phyloP scores from a whole-genome alignment of 2,888 invertebrate genomes.

The Mythimna pallens region DNA sequence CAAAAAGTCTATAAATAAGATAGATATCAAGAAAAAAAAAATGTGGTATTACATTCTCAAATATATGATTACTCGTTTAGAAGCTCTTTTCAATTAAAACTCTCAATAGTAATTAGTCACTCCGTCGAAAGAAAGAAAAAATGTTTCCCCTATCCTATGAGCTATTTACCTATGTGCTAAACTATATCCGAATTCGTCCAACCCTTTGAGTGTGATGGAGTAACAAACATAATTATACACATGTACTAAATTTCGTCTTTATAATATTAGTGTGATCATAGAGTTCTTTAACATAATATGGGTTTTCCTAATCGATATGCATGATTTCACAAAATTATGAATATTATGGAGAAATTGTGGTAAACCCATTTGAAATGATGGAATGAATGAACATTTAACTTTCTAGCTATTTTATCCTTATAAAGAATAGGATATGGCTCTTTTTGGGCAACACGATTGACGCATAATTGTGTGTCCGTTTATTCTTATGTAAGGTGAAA shows the following conservation, averaged over 20 bases:
- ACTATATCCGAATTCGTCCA: too few species aligned
- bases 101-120: too few species aligned
- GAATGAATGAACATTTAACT: conserved; percentile 14
- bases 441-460: conserved; percentile 4
- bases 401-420: conserved; percentile 8
- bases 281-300: not conserved
- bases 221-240: not conserved
- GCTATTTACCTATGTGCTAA: too few species aligned
- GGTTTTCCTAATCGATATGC: not conserved
- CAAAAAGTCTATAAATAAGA: too few species aligned
- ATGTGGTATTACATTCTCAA: too few species aligned
- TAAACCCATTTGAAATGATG: conserved; percentile 3
- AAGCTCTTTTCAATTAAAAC: too few species aligned
- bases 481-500: not conserved
- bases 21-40: too few species aligned
- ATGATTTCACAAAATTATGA: not conserved
- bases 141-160: too few species aligned
- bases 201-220: not conserved
- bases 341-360: not conserved
- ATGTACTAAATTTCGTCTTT: not conserved
- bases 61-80: too few species aligned
- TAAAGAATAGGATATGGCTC: not conserved
- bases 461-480: not conserved
- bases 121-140: too few species aligned
- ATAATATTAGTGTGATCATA: not conserved